Evolutionary conservation across 2,113 vertebrate species (phyloP), one percentile per base, ranked within the genome.

Genomic region (pig (Sus scrofa)): DNA sequence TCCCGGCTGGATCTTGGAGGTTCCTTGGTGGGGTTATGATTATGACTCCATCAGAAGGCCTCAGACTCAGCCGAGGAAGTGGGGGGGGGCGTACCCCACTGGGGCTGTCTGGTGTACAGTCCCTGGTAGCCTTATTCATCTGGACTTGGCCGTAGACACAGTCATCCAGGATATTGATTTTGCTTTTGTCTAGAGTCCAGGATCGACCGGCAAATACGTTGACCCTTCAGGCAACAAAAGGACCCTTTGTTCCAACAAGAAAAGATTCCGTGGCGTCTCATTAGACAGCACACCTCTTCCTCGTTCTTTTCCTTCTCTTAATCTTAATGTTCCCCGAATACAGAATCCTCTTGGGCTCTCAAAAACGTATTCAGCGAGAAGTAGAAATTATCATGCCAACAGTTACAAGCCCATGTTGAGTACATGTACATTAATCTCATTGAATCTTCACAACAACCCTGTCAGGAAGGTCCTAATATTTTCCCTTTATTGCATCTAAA

Each of bases 141-240:
- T 98, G 97, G 97, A 97, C 95, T 98, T 98, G 96, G 97, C 96
- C 97, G 70, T 94, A 97, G 44, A 96, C 95, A 96, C 4, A 68
- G 95, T 97, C 96, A 94, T 94, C 97, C 96, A 94, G 98, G 98
- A 97, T 98, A 98, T 98, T 97, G 98, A 98, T 98, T 98, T 96
- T 98, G 97, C 98, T 98, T 98, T 98, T 98, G 98, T 98, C 97
- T 98, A 58, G 93, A 97, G 94, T 98, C 98, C 98, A 98, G 97
- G 98, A 97, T 93, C 97, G 95, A 98, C 94, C n/a, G 84, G 97
- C 98, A 98, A 98, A 98, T 97, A 98, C 97, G 97, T 97, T 97
- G 97, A 98, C 98, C 97, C 96, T 94, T 96, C 97, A 97, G 95
- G 97, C 98, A 98, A 98, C 98, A 98, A 98, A 98, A 98, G 98